Conservation (phyloP, 2,113 vertebrate genomes). For the Peromyscus californicus region DNA sequence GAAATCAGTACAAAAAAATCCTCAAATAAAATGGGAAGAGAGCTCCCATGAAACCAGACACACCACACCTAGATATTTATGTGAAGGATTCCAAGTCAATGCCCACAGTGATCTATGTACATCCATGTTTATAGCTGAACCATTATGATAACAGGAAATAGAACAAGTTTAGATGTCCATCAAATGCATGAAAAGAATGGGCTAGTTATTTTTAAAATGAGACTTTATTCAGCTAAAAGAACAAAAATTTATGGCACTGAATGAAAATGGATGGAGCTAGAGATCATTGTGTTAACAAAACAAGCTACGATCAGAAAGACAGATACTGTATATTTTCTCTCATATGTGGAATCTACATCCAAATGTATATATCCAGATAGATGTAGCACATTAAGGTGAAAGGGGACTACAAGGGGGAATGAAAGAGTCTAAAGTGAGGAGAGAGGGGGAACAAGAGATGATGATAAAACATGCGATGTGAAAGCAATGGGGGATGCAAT, state of each 20-base stretch:
- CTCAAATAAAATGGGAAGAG: not conserved
- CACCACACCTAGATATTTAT: not conserved
- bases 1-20: not conserved
- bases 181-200: not conserved
- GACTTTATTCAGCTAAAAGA: not conserved
- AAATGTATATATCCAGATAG: not conserved
- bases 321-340: not conserved
- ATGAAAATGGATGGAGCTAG: not conserved
- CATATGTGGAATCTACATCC: not conserved
- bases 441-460: not conserved
- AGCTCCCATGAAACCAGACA: not conserved
- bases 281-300: not conserved
- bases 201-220: not conserved
- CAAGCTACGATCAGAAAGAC: not conserved
- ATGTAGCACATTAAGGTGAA: not conserved
- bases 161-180: not conserved
- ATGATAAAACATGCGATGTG: not conserved
- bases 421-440: too few relatives aligned
- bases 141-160: not conserved
- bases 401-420: not conserved
- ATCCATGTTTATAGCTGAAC: not conserved
- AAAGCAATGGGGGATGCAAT: not conserved
- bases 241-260: not conserved
- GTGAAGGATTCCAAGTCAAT: not conserved
- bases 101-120: not conserved